These are phyloP conservation scores for Sitta europaea DNA, from an alignment of 2,113 vertebrate species.

Conservation along the genomic window DNA sequence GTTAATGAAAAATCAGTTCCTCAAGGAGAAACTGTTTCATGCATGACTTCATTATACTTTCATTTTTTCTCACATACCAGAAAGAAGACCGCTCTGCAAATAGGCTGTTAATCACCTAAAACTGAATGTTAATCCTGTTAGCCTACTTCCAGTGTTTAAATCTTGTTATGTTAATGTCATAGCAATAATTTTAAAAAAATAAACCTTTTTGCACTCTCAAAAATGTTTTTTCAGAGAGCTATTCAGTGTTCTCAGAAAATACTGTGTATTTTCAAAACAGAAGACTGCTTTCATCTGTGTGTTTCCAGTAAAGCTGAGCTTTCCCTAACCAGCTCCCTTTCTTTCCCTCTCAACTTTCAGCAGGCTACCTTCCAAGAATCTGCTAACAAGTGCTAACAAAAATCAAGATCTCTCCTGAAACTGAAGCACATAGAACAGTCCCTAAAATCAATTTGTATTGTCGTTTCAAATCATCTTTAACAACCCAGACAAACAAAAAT, in stretches of 20 bases:
- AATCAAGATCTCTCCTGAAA: not conserved
- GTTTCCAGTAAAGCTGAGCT: not conserved
- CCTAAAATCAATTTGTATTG: not conserved
- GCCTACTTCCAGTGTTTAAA: not conserved
- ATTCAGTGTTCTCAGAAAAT: not conserved
- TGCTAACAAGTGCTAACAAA: constrained; percentile 4
- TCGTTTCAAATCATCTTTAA: not conserved
- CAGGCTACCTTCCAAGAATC: not conserved
- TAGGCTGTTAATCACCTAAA: constrained; percentile 33
- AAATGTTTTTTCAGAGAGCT: not conserved
- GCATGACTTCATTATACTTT: constrained; percentile 23
- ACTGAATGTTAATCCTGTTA: constrained; percentile 47
- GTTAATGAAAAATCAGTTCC: constrained; percentile 5
- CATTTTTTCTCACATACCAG: constrained; percentile 24
- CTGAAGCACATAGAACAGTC: not conserved
- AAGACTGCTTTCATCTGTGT: constrained; percentile 8
- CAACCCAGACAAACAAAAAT: not conserved
- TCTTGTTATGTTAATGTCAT: constrained; percentile 41
- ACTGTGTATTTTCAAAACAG: not conserved
- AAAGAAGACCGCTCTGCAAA: constrained; percentile 1
- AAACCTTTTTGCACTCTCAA: not conserved
- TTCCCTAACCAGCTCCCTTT: not conserved
- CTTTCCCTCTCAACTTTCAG: not conserved
- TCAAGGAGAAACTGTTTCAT: not conserved
- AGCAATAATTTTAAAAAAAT: not conserved